Evolutionary conservation across 2,888 invertebrate species (phyloP).

Genomic region (Erynnis tages): DNA sequence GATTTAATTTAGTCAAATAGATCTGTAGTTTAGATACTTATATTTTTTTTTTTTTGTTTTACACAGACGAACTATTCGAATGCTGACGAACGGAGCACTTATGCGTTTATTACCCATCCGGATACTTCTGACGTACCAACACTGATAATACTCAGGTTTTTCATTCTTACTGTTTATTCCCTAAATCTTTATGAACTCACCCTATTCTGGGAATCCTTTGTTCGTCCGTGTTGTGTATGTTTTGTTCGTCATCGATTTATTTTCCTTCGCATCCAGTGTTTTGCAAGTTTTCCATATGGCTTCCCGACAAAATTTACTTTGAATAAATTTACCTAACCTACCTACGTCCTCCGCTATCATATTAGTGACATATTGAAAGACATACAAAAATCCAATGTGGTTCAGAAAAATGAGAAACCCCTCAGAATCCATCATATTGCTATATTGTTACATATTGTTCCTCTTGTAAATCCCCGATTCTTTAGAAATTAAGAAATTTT

Average conservation of each 20-base stretch:
- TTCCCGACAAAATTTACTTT: constrained; percentile 14
- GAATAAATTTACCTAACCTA: neutral
- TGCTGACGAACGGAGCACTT: constrained; percentile 58
- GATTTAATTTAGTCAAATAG: neutral
- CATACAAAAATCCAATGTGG: too few relatives aligned
- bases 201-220: constrained; percentile 33
- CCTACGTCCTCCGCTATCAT: too few relatives aligned
- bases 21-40: neutral
- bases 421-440: neutral
- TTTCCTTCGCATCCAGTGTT: constrained; percentile 12
- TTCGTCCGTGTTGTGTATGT: constrained; percentile 28
- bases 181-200: constrained; percentile 33
- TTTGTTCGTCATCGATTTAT: constrained; percentile 24
- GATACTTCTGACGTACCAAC: constrained; percentile 51
- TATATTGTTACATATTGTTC: too few relatives aligned
- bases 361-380: too few relatives aligned
- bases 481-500: constrained; percentile 31
- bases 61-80: constrained; percentile 72
- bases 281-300: constrained; percentile 20
- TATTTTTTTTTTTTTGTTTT: constrained; percentile 48
- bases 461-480: constrained; percentile 11
- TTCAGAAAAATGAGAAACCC: too few relatives aligned
- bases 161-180: constrained; percentile 36
- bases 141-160: constrained; percentile 54
- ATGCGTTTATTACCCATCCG: constrained; percentile 52